phyloP scores from a whole-genome alignment of 2,888 invertebrate genomes.

The Sinhomidia bicolor region DNA sequence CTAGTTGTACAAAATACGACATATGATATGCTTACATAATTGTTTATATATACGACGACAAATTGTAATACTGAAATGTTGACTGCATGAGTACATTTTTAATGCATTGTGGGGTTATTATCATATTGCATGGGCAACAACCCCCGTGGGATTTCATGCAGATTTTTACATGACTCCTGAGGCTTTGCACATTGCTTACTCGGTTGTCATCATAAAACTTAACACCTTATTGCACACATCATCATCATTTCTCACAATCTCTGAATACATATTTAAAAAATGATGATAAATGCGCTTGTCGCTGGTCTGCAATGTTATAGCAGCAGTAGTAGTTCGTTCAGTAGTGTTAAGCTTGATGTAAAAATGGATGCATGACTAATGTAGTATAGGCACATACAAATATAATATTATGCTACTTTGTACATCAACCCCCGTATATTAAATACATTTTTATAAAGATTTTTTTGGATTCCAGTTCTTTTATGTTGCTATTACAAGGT shows the following conservation, averaged over 20 bases:
- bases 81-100: slow-evolving; percentile 1
- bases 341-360: slow-evolving; percentile 3
- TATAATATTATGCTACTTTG: not conserved
- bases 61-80: not conserved
- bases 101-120: slow-evolving; percentile 8
- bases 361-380: not conserved
- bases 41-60: slow-evolving; percentile 23
- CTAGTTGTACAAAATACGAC: no score
- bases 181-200: slow-evolving; percentile 65
- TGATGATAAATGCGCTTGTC: slow-evolving; percentile 34
- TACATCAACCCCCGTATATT: not conserved
- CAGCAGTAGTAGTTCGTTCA: not conserved
- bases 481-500: no score
- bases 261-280: not conserved
- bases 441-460: not conserved
- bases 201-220: slow-evolving; percentile 71
- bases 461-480: not conserved
- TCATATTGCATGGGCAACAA: slow-evolving; percentile 60
- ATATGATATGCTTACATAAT: slow-evolving; percentile 18
- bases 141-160: slow-evolving; percentile 71
- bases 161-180: slow-evolving; percentile 70
- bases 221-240: slow-evolving; percentile 67
- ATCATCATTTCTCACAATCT: slow-evolving; percentile 57
- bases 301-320: not conserved
- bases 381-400: not conserved